Percentiles rank a stretch among this genome's conserved stretches.
phyloP scores from a whole-genome alignment of 2,113 vertebrate genomes.

The Chitala chitala region DNA sequence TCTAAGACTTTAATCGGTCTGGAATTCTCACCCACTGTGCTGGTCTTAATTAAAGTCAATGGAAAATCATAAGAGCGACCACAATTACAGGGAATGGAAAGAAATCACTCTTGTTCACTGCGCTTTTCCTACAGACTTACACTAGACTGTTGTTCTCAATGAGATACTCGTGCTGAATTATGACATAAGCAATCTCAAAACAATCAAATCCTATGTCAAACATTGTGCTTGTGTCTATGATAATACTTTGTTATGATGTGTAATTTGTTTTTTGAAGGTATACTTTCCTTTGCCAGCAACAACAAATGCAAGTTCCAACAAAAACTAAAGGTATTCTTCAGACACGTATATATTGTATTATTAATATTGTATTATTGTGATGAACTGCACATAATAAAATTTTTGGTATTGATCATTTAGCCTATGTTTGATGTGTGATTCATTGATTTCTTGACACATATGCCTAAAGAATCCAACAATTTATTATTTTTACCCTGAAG shows the following conservation, averaged over 20 bases:
- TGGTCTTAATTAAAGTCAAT: slow-evolving; percentile 74
- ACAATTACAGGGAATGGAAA: slow-evolving; percentile 50
- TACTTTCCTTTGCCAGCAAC: too few species aligned
- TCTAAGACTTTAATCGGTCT: slow-evolving; percentile 67
- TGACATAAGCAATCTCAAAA: neutral
- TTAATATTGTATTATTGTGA: too few species aligned
- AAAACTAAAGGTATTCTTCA: too few species aligned
- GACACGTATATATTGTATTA: too few species aligned
- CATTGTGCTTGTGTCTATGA: too few species aligned
- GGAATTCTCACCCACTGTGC: slow-evolving; percentile 73
- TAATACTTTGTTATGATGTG: neutral
- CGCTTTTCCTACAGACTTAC: neutral
- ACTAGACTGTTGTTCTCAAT: neutral
- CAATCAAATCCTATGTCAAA: neutral
- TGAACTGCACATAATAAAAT: too few species aligned
- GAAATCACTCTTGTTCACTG: slow-evolving; percentile 15
- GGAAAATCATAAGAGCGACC: slow-evolving; percentile 68
- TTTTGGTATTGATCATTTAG: too few species aligned
- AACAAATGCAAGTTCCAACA: too few species aligned
- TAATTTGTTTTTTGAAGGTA: too few species aligned
- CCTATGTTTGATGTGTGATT: too few species aligned
- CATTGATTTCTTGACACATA: too few species aligned
- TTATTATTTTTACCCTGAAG: neutral
- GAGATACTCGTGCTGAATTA: neutral
- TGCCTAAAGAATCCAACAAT: neutral